Percentiles rank a stretch among this genome's conserved stretches.
These are phyloP conservation scores for Oikopleura dioica DNA, from an alignment of 23 tunicate species.

Conservation along the genomic window DNA sequence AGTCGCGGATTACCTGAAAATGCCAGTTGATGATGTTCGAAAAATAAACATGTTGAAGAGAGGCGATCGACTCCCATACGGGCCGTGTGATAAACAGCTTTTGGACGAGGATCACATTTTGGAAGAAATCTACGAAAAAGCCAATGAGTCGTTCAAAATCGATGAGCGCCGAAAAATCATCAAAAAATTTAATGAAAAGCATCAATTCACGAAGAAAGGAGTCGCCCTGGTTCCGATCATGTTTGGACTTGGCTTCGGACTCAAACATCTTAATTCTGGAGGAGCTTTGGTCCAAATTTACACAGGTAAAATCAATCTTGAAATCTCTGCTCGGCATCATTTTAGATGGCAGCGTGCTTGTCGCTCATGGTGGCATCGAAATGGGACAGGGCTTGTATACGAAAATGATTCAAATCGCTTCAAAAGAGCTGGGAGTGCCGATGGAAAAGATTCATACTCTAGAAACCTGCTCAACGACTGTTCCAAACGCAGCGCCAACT, in stretches of 20 bases:
- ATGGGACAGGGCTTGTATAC: conserved; percentile 37
- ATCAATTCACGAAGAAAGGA: too few relatives aligned
- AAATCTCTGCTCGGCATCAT: too few relatives aligned
- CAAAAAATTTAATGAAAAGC: too few relatives aligned
- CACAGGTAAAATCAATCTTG: too few relatives aligned
- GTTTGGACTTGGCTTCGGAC: neutral
- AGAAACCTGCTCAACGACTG: conserved; percentile 44
- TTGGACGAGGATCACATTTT: neutral
- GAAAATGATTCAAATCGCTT: conserved; percentile 37
- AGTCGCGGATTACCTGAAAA: conserved; percentile 12
- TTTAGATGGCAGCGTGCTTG: conserved; percentile 25
- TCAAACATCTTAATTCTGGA: neutral
- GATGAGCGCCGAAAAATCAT: too few relatives aligned
- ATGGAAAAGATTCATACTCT: conserved; percentile 21
- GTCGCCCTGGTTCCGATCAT: too few relatives aligned
- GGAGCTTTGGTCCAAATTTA: conserved; percentile 24
- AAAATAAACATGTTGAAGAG: conserved; percentile 13
- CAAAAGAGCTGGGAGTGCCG: conserved; percentile 44
- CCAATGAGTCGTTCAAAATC: too few relatives aligned
- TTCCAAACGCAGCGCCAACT: conserved; percentile 54
- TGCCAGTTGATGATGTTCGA: conserved; percentile 19
- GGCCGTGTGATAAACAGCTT: neutral
- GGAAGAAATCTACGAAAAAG: neutral
- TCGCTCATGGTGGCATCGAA: conserved; percentile 31
- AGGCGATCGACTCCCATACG: neutral